Evolutionary conservation across 2,797 vertebrate species (phyloP).

Genomic region (Hapalemur alaotrensis): DNA sequence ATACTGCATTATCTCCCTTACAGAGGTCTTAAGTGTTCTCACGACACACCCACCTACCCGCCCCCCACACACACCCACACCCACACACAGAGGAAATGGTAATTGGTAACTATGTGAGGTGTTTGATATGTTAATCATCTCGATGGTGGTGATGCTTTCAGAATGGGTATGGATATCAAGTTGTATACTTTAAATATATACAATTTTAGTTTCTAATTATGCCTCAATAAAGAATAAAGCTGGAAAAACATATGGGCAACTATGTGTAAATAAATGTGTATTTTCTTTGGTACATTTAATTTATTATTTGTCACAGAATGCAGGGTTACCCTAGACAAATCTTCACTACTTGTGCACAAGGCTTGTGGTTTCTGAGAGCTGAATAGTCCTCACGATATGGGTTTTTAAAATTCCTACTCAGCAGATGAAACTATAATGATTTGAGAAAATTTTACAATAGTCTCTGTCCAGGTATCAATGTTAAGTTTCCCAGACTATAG

Average conservation of each 20-base stretch:
- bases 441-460: background rate
- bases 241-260: background rate
- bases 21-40: background rate
- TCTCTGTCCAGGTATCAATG: background rate
- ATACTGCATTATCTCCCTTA: background rate
- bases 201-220: background rate
- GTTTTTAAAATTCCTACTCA: background rate
- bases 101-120: background rate
- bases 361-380: background rate
- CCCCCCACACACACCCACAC: background rate
- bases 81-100: background rate
- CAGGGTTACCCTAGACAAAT: background rate
- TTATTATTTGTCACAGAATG: background rate
- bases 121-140: background rate
- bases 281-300: background rate
- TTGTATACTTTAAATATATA: background rate
- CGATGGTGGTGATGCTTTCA: background rate
- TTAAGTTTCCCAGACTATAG: background rate
- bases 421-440: background rate
- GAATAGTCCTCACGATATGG: rapidly evolving
- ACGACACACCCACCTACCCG: background rate
- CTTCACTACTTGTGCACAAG: background rate
- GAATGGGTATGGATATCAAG: background rate
- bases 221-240: background rate
- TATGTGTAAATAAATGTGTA: background rate